Evolutionary conservation across 2,797 vertebrate species (phyloP).

Genomic region (Aphelocoma californica): DNA sequence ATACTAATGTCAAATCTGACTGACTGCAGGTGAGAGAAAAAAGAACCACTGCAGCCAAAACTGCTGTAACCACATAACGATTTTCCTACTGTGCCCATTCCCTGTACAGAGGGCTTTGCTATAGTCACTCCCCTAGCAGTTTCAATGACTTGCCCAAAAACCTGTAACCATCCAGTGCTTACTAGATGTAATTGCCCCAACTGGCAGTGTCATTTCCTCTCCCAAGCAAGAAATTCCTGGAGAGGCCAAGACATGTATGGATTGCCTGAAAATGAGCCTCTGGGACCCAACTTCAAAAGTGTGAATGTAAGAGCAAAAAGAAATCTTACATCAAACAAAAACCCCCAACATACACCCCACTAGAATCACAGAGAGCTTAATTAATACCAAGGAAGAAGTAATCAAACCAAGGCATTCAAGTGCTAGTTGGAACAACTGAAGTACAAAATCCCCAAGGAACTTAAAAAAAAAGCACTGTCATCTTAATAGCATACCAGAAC

Average conservation of each 20-base stretch:
- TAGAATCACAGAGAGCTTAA: background rate
- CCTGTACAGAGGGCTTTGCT: background rate
- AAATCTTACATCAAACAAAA: background rate
- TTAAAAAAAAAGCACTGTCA: background rate
- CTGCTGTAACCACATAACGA: background rate
- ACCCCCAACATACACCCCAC: accelerated
- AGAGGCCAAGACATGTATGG: background rate
- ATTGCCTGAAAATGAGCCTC: background rate
- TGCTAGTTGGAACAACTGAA: background rate
- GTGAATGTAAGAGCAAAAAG: background rate
- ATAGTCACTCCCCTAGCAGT: background rate
- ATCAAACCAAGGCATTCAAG: background rate
- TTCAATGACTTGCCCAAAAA: background rate
- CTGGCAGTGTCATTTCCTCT: background rate
- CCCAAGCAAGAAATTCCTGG: background rate
- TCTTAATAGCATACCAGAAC: background rate
- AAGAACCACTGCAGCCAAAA: background rate
- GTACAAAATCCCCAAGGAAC: background rate
- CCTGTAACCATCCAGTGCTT: background rate
- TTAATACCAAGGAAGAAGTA: background rate
- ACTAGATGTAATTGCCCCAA: background rate
- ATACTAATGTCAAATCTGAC: background rate
- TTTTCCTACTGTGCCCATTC: background rate
- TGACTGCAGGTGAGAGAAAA: background rate
- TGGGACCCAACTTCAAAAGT: background rate